Base-by-base conservation (phyloP, 1,140 invertebrate genomes). In the Bombus turneri region DNA sequence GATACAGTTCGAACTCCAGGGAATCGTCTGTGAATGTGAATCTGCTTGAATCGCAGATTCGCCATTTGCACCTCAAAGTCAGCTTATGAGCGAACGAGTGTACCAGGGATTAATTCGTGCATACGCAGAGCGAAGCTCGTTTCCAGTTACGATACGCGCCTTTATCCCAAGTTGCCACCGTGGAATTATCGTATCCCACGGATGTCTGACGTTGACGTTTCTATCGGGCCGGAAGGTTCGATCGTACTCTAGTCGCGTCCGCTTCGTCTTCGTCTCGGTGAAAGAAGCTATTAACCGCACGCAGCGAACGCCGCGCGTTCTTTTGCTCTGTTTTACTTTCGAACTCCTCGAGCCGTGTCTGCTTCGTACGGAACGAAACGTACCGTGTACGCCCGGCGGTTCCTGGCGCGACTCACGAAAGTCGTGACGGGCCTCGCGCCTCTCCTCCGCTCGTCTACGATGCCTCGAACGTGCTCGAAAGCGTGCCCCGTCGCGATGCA, bases 271-370 rank as follows among this genome's bases (percentile, higher is more conserved):
- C 10, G 53, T 41, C 47, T 22, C 83, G 83, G 53, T 84, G 76
- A 79, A 80, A 80, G 83, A 80, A 79, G 66, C 76, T 69, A 84
- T 84, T 84, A 84, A 47, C 83, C 83, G 76, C 83, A 79, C 83
- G 83, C 76, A 84, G 83, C 39, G 39, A 31, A 79, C 82, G n/a
- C n/a, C 31, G 2, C 8, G 53, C 34, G 28, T 83, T 71, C 75
- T 79, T 84, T 84, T 84, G 76, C 66, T 84, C 83, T 53, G 39
- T 84, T 84, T 84, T 84, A 84, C 83, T 84, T 84, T 84, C 83
- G 34, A 84, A 80, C 66, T 62, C 66, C 34, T 43, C 53, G 22
- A 79, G 39, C 75, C 82, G 76, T 84, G 83, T 71, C 83, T 72
- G 82, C 4, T 66, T 69, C 68, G 53, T n/a, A 15, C 34, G 10